These are phyloP conservation scores for Ia io DNA, from an alignment of 2,113 vertebrate species.

Conservation along the genomic window DNA sequence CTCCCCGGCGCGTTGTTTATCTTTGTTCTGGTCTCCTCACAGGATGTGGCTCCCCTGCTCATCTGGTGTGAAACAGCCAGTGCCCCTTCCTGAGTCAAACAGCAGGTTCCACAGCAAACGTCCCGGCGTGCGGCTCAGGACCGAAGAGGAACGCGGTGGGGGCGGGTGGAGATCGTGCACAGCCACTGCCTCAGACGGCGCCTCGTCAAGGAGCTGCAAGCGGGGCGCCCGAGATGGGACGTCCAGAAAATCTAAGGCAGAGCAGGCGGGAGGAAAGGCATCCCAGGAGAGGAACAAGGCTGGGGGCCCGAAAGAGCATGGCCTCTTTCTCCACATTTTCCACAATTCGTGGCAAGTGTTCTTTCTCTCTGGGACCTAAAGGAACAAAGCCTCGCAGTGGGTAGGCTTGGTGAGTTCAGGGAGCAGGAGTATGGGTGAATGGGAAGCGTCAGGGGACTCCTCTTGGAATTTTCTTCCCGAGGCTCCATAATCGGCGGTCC, in stretches of 20 bases:
- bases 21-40: neutral
- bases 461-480: neutral
- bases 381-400: neutral
- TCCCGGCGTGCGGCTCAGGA: neutral
- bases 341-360: neutral
- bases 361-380: neutral
- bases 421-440: neutral
- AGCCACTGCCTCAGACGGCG: rapidly evolving
- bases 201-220: neutral
- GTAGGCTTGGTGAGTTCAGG: neutral
- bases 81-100: neutral
- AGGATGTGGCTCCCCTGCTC: neutral
- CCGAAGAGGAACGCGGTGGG: rapidly evolving
- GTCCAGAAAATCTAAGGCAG: neutral
- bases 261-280: neutral
- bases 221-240: neutral
- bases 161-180: neutral
- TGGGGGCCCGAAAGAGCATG: neutral
- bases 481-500: neutral
- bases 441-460: too few relatives aligned
- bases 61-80: neutral
- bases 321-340: neutral
- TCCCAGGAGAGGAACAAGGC: neutral
- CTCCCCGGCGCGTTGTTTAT: rapidly evolving
- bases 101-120: neutral